These are phyloP conservation scores for Tribolium madens DNA, from an alignment of 1,140 invertebrate genomes.

Conservation along the genomic window DNA sequence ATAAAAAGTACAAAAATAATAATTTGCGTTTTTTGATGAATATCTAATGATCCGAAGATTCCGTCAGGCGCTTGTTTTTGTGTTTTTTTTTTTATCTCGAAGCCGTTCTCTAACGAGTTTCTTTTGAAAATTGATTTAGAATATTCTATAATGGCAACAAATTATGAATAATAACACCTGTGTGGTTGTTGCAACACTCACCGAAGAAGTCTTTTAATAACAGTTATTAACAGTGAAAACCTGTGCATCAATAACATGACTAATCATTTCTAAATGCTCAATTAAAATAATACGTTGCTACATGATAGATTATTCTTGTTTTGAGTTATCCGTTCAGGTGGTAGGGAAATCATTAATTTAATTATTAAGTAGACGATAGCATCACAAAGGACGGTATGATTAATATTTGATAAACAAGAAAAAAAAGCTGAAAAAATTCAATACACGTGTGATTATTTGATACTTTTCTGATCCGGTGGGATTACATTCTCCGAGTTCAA, in stretches of 20 bases:
- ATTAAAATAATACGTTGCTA: conserved; percentile 27
- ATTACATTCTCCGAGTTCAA: background rate
- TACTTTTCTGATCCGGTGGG: conserved; percentile 5
- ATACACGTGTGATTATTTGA: conserved; percentile 21
- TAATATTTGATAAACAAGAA: conserved; percentile 1
- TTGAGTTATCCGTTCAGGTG: conserved; percentile 27
- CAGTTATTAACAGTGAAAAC: conserved; percentile 5
- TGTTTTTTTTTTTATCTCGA: background rate
- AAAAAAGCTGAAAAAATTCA: conserved; percentile 13
- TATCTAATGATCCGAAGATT: background rate
- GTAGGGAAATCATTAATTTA: conserved; percentile 35
- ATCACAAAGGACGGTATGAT: conserved; percentile 18
- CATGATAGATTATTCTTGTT: conserved; percentile 20
- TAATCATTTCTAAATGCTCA: conserved; percentile 37
- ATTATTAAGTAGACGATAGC: conserved; percentile 18
- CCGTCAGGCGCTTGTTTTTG: background rate
- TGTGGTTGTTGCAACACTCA: conserved; percentile 16
- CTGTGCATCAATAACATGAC: conserved; percentile 26
- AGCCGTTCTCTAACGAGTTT: conserved; percentile 2
- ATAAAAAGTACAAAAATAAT: background rate
- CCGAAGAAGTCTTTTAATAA: conserved; percentile 37
- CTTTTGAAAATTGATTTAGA: conserved; percentile 29
- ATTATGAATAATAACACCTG: conserved; percentile 36
- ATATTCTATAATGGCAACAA: conserved; percentile 30
- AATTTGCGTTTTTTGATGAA: conserved; percentile 17